Conservation (phyloP, 2,888 invertebrate species). For the Aelia acuminata region DNA sequence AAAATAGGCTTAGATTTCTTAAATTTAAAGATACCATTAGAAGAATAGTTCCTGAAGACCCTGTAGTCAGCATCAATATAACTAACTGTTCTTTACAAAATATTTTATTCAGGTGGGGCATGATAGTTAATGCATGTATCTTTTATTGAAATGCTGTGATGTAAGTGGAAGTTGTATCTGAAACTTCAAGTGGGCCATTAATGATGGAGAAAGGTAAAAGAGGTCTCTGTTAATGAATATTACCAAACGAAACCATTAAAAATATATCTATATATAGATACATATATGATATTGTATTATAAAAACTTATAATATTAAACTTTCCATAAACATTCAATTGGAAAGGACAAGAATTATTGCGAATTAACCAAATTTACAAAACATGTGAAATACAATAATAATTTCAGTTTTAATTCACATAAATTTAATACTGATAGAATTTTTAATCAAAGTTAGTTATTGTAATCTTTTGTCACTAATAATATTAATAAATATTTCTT, state of each 20-base stretch:
- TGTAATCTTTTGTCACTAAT: neutral
- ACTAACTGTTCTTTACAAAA: too few species aligned
- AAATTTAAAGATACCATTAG: too few species aligned
- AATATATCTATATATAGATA: too few species aligned
- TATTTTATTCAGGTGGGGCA: too few species aligned
- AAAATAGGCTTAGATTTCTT: too few species aligned
- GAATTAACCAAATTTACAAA: neutral
- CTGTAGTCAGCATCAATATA: too few species aligned
- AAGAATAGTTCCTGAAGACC: too few species aligned
- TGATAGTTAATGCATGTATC: too few species aligned
- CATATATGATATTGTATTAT: neutral
- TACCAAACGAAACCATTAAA: neutral
- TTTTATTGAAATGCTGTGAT: too few species aligned
- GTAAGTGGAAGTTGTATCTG: too few species aligned
- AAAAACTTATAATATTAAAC: neutral
- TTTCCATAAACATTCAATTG: neutral
- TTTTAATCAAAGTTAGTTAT: neutral
- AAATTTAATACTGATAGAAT: conserved; percentile 12
- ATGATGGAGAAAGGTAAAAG: neutral
- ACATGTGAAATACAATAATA: neutral
- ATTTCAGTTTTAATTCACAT: neutral
- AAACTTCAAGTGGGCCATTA: neutral
- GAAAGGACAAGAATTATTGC: neutral
- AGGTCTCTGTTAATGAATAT: neutral
- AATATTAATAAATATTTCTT: neutral